Conservation (phyloP, 2,113 vertebrate species). For the Pelobates fuscus region DNA sequence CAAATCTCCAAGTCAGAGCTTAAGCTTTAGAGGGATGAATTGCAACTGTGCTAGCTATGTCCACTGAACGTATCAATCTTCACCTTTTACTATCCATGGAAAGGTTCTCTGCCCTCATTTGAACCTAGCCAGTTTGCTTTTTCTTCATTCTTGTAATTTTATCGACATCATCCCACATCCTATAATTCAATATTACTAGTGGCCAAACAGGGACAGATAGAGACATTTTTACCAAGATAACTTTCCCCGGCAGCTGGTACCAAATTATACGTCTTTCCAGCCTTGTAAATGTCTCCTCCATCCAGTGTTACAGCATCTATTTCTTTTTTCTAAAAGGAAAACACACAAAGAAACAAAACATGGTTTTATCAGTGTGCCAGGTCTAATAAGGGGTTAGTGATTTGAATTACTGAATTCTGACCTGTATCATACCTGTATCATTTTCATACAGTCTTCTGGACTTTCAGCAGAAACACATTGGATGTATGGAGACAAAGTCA, state of each 20-base stretch:
- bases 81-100: too few species aligned
- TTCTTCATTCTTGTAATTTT: too few species aligned
- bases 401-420: background rate
- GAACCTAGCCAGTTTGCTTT: too few species aligned
- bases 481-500: conserved; percentile 74
- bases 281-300: conserved; percentile 84
- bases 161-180: too few species aligned
- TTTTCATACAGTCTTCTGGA: conserved; percentile 78
- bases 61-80: too few species aligned
- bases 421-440: conserved; percentile 88
- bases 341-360: background rate
- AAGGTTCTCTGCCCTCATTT: too few species aligned
- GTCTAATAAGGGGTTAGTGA: background rate
- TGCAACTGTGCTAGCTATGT: too few species aligned
- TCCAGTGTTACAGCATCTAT: conserved; percentile 80
- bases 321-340: conserved; percentile 73
- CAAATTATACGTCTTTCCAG: conserved; percentile 83
- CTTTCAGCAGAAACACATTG: conserved; percentile 79
- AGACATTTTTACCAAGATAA: conserved; percentile 88
- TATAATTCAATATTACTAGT: too few species aligned
- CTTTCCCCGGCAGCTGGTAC: conserved; percentile 86
- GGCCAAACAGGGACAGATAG: too few species aligned
- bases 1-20: too few species aligned
- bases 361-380: background rate
- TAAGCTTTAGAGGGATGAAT: too few species aligned